A percentile compares a stretch with the other conserved stretches of the same genome.
These are phyloP conservation scores for Megalonaias nervosa DNA, from an alignment of 1,140 invertebrate genomes.

Conservation along the genomic window DNA sequence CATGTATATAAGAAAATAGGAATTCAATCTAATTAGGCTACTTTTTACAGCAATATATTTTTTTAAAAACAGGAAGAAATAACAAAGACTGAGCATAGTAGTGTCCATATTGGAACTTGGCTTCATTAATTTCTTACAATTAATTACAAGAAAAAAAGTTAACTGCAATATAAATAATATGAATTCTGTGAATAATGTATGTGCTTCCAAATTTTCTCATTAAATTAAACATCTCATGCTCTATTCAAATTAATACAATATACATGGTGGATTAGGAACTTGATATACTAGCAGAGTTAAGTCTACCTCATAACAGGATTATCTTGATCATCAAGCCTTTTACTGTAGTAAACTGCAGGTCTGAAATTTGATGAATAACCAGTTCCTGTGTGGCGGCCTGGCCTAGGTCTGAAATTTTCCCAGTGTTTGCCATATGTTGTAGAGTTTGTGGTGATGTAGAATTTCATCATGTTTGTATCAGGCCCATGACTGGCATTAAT, in stretches of 20 bases:
- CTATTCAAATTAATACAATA: neutral
- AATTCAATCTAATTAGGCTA: neutral
- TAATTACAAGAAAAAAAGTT: too few relatives aligned
- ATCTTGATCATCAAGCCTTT: slow-evolving; percentile 66
- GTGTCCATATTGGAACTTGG: too few relatives aligned
- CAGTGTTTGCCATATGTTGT: slow-evolving; percentile 66
- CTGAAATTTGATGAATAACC: slow-evolving; percentile 68
- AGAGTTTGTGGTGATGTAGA: slow-evolving; percentile 68
- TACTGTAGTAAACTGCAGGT: slow-evolving; percentile 67
- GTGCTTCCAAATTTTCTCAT: too few relatives aligned
- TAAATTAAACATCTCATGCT: neutral
- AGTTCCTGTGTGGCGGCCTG: slow-evolving; percentile 65
- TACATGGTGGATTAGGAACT: neutral
- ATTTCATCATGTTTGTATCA: slow-evolving; percentile 69
- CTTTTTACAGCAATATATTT: neutral
- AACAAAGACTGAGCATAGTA: too few relatives aligned
- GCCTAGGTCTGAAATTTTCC: slow-evolving; percentile 67
- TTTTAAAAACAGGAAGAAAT: too few relatives aligned
- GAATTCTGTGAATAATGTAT: too few relatives aligned
- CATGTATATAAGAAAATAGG: neutral
- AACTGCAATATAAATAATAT: too few relatives aligned
- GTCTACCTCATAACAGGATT: slow-evolving; percentile 67
- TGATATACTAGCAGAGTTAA: neutral
- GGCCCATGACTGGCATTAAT: slow-evolving; percentile 65
- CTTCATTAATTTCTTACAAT: too few relatives aligned